Evolutionary conservation across 2,888 invertebrate species (phyloP).

Genomic region (Netelia fuscicornis): DNA sequence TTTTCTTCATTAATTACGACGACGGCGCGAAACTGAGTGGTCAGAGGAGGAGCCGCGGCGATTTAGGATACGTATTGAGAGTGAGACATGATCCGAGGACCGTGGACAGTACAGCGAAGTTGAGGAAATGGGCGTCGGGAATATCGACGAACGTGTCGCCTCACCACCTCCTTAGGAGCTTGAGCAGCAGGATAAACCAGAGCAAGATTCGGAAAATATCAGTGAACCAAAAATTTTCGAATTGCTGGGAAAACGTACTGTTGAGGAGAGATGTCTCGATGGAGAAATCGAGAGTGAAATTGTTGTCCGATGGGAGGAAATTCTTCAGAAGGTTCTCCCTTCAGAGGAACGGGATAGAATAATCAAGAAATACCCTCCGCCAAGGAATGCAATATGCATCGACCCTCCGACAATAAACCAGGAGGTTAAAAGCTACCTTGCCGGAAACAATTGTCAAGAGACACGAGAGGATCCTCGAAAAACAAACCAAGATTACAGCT

Average conservation of each 20-base stretch:
- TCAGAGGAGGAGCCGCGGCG: not conserved
- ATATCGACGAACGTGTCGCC: not conserved
- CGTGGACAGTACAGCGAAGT: not conserved
- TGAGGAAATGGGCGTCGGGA: not conserved
- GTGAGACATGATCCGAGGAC: not conserved
- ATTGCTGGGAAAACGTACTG: conserved; percentile 21
- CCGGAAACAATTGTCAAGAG: not conserved
- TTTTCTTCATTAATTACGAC: not conserved
- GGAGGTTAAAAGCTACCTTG: too few species aligned
- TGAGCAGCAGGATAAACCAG: not conserved
- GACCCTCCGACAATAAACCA: conserved; percentile 7
- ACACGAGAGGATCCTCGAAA: conserved; percentile 47
- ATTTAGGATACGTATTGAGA: not conserved
- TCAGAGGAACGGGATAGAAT: not conserved
- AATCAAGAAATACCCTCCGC: conserved; percentile 22
- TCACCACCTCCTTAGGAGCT: not conserved
- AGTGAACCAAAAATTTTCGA: conserved; percentile 15
- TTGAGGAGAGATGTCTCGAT: not conserved
- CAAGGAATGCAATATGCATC: conserved; percentile 6
- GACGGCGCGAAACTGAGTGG: not conserved
- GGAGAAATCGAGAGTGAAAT: conserved; percentile 3
- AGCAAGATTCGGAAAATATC: not conserved
- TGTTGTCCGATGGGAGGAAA: conserved; percentile 24
- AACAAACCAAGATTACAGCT: conserved; percentile 49
- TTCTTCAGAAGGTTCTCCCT: conserved; percentile 22